Evolutionary conservation across 92 coral and sea anemone genomes (phyloP).

Genomic region (Plumapathes pennacea): DNA sequence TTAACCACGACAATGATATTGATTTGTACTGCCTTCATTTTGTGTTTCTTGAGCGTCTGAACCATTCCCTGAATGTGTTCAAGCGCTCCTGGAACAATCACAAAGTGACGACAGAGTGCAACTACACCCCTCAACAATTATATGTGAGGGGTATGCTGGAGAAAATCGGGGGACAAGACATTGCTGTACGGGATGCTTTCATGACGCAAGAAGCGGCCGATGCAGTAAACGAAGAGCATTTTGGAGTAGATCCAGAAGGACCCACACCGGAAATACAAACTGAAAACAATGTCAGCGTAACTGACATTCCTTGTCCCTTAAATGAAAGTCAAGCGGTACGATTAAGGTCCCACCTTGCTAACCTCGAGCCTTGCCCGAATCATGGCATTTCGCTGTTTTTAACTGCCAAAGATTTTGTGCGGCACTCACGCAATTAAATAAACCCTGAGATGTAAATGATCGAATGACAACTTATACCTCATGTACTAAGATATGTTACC

Average conservation of each 20-base stretch:
- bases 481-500: too few relatives aligned
- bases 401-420: constrained; percentile 9
- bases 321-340: background rate
- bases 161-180: constrained; percentile 1
- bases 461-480: too few relatives aligned
- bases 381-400: constrained; percentile 8
- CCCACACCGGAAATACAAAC: constrained; percentile 1
- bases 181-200: constrained; percentile 1
- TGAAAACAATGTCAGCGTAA: constrained; percentile 1
- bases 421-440: too few relatives aligned
- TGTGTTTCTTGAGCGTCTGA: constrained; percentile 1
- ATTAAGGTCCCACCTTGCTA: background rate
- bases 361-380: constrained; percentile 2
- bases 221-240: background rate
- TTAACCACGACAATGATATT: constrained; percentile 12
- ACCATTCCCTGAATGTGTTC: background rate
- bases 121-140: background rate
- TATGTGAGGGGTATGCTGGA: constrained; percentile 3
- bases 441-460: too few relatives aligned
- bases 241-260: background rate
- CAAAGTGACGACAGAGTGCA: constrained; percentile 1
- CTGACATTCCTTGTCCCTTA: background rate
- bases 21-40: constrained; percentile 22
- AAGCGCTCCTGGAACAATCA: constrained; percentile 11
- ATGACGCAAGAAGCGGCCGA: too few relatives aligned